Evolutionary conservation across 1,140 invertebrate genomes (phyloP).

Genomic region (Drosophila sp.): DNA sequence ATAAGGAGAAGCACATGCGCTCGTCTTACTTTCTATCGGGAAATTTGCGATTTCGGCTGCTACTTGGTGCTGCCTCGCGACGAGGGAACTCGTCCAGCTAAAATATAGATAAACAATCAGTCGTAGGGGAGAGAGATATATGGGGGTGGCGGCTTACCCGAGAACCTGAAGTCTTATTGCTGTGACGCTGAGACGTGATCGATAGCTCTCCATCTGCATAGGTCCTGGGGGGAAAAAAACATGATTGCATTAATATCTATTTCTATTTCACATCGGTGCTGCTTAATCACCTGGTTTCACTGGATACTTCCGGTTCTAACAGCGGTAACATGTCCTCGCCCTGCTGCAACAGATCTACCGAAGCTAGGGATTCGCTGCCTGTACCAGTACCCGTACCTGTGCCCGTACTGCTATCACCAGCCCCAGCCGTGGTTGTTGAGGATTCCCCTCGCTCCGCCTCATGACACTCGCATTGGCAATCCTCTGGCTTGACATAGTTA

Average conservation of each 20-base stretch:
- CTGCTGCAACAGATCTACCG: slow-evolving; percentile 70
- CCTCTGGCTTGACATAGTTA: slow-evolving; percentile 92
- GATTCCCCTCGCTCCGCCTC: slow-evolving; percentile 84
- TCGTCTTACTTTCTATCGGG: slow-evolving; percentile 72
- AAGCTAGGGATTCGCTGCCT: slow-evolving; percentile 66
- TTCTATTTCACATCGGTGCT: background rate
- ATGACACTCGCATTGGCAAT: slow-evolving; percentile 93
- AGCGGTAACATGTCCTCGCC: slow-evolving; percentile 78
- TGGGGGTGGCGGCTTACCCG: slow-evolving; percentile 40
- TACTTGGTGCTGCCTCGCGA: slow-evolving; percentile 64
- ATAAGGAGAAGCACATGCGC: slow-evolving; percentile 9
- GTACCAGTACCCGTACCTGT: slow-evolving; percentile 52
- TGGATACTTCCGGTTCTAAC: slow-evolving; percentile 59
- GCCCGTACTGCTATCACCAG: slow-evolving; percentile 58
- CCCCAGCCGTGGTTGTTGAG: slow-evolving; percentile 39
- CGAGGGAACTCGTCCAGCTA: slow-evolving; percentile 75
- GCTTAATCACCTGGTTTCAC: slow-evolving; percentile 50
- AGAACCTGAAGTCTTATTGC: slow-evolving; percentile 27
- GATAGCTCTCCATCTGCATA: slow-evolving; percentile 67
- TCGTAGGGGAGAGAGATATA: too few relatives aligned
- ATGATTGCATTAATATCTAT: background rate
- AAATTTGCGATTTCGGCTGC: slow-evolving; percentile 67
- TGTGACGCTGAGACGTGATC: slow-evolving; percentile 42
- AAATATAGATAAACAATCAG: background rate
- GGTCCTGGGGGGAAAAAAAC: slow-evolving; percentile 35